Conservation (phyloP, 2,888 invertebrate genomes). For the Callinectes sapidus region DNA sequence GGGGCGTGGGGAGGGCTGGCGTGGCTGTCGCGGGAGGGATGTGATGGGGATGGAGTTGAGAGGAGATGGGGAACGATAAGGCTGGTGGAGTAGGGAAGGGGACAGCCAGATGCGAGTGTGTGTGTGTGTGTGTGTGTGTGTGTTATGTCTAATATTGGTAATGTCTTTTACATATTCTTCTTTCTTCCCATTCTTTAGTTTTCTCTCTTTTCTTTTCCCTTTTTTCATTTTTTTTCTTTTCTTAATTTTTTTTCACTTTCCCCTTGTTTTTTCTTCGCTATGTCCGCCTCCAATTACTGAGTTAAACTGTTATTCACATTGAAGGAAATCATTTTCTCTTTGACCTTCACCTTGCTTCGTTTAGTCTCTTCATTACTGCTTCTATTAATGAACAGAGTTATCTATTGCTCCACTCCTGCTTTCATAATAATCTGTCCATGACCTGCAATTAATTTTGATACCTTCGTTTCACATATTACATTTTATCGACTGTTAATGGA, state of each 20-base stretch:
- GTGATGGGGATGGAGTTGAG: not conserved
- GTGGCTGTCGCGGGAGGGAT: not conserved
- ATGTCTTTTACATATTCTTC: not conserved
- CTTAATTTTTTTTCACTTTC: not conserved
- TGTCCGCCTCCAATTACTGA: not conserved
- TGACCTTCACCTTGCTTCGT: not conserved
- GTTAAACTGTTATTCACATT: not conserved
- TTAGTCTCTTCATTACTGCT: not conserved
- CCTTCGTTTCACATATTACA: too few species aligned
- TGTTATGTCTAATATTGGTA: not conserved
- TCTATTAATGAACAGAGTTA: not conserved
- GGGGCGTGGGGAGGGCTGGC: not conserved
- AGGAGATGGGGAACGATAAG: not conserved
- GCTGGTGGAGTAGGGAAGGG: not conserved
- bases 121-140: constrained; percentile 17
- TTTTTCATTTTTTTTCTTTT: not conserved
- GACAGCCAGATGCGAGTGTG: not conserved
- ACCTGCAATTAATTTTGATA: not conserved
- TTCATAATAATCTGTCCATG: not conserved
- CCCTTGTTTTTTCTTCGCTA: not conserved
- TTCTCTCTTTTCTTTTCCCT: not conserved
- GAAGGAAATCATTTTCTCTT: not conserved
- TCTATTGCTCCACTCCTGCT: not conserved
- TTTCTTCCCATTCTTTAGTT: not conserved
- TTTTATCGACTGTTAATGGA: too few species aligned